phyloP scores from a whole-genome alignment of 2,113 vertebrate genomes.

The Brachypteracias leptosomus region DNA sequence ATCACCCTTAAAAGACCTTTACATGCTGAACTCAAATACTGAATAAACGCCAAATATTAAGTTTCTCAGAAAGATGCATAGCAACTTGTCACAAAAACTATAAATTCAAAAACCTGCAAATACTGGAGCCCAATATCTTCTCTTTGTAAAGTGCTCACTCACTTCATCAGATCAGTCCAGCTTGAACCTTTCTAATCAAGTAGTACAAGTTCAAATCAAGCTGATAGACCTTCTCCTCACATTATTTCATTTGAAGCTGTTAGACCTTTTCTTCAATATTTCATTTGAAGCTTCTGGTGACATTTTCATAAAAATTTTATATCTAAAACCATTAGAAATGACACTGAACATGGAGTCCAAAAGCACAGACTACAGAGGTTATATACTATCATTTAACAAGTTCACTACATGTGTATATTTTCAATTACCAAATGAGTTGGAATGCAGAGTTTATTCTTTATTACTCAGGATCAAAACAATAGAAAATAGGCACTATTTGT shows the following conservation, averaged over 20 bases:
- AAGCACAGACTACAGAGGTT: not conserved
- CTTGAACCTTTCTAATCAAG: not conserved
- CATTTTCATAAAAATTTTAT: not conserved
- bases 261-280: not conserved
- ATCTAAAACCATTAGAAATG: not conserved
- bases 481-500: not conserved
- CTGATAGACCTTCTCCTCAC: not conserved
- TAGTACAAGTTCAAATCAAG: not conserved
- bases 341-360: not conserved
- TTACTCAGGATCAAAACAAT: not conserved
- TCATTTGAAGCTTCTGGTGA: not conserved
- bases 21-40: not conserved
- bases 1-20: not conserved
- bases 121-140: not conserved
- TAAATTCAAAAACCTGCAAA: not conserved
- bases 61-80: not conserved
- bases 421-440: not conserved
- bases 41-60: not conserved
- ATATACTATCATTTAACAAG: not conserved
- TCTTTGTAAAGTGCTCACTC: not conserved
- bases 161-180: not conserved
- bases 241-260: not conserved
- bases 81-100: not conserved
- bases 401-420: not conserved
- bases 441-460: not conserved